Conservation (phyloP, 1,140 invertebrate genomes). For the Cotesia glomerata region DNA sequence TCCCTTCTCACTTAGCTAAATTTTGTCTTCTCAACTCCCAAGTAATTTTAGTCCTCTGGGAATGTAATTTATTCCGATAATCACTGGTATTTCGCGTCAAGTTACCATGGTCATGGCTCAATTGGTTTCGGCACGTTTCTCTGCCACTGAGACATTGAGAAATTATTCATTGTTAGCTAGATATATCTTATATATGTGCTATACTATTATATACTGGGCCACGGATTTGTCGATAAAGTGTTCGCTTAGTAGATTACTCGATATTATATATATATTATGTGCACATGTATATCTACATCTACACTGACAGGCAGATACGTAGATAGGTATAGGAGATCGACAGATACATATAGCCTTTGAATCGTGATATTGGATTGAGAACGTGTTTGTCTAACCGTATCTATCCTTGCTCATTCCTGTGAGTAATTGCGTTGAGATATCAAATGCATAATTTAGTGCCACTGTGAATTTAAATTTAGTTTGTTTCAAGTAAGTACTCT, state of each 20-base stretch:
- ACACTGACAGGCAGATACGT: neutral
- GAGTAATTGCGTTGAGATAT: conserved; percentile 20
- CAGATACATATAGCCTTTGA: neutral
- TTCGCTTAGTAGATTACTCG: neutral
- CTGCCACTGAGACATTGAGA: neutral
- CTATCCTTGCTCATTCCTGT: conserved; percentile 12
- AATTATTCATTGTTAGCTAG: neutral
- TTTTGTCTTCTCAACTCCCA: neutral
- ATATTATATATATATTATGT: neutral
- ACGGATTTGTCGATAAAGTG: neutral
- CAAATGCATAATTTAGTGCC: neutral
- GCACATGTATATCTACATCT: no score
- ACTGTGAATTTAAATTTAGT: no score
- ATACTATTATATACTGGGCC: neutral
- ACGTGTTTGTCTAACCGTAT: conserved; percentile 17
- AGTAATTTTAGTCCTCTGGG: conserved; percentile 1
- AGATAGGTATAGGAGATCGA: neutral
- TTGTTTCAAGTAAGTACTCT: no score
- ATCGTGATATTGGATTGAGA: conserved; percentile 16
- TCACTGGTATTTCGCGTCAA: conserved; percentile 21
- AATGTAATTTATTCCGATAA: conserved; percentile 18
- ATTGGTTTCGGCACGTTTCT: neutral
- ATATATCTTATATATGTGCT: neutral
- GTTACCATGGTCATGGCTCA: neutral
- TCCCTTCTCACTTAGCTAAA: neutral